Conservation (phyloP, 2,113 vertebrate species). For the Electrona antarctica region DNA sequence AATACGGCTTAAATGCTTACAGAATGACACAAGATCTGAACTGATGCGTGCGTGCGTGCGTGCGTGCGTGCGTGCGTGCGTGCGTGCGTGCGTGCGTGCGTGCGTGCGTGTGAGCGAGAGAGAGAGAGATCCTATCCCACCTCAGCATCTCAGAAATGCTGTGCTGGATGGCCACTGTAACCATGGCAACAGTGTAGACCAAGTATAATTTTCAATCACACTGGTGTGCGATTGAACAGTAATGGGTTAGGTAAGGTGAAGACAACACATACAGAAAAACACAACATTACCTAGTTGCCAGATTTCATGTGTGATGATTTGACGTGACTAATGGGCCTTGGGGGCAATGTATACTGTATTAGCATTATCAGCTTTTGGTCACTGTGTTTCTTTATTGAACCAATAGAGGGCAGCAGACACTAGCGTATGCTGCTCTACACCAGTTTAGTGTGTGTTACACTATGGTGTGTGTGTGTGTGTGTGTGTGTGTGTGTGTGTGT, state of each 20-base stretch:
- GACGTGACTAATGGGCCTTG: conserved; percentile 29
- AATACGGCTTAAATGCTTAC: no score
- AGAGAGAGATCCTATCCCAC: conserved; percentile 20
- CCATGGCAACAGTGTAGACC: conserved; percentile 72
- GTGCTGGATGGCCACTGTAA: conserved; percentile 44
- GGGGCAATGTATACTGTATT: conserved; percentile 3
- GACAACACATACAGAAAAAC: conserved; percentile 21
- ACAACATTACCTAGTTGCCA: conserved; percentile 15
- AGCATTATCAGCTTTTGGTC: conserved; percentile 7
- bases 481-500: no score
- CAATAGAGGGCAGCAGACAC: conserved; percentile 45
- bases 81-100: conserved; percentile 15
- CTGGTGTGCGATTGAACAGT: conserved; percentile 15
- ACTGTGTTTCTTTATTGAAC: conserved; percentile 7
- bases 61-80: conserved; percentile 18
- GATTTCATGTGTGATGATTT: conserved; percentile 7
- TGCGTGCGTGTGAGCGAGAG: neutral
- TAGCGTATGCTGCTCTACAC: conserved; percentile 39
- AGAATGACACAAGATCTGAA: no score
- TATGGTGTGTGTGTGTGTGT: neutral
- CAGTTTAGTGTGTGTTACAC: neutral
- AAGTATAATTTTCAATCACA: conserved; percentile 64
- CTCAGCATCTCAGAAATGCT: conserved; percentile 41
- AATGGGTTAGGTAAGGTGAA: conserved; percentile 10
- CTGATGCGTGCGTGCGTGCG: neutral